A percentile compares a stretch with the other conserved stretches of the same genome.
Evolutionary conservation across 2,797 vertebrate genomes (phyloP).

Genomic region (Philypnodon macrostomus): DNA sequence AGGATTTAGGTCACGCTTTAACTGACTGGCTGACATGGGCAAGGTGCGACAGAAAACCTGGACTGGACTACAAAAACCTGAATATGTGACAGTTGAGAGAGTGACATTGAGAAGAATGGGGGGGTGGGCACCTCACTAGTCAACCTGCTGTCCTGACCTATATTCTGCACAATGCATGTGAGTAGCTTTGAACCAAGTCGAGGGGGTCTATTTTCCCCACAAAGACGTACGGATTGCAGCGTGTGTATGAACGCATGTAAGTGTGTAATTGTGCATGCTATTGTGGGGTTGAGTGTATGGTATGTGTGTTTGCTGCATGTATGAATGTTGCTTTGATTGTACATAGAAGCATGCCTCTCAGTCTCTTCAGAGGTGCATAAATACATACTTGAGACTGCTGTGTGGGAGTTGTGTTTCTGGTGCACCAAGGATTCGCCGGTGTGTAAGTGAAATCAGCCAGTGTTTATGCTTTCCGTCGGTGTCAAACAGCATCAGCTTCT

Average conservation of each 20-base stretch:
- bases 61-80: conserved; percentile 59
- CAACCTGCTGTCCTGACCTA: conserved; percentile 69
- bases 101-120: conserved; percentile 24
- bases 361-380: conserved; percentile 33
- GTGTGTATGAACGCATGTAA: conserved; percentile 23
- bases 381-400: conserved; percentile 23
- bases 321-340: conserved; percentile 32
- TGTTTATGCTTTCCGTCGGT: conserved; percentile 68
- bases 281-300: too few species aligned
- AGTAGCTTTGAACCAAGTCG: conserved; percentile 5
- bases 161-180: conserved; percentile 46
- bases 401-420: conserved; percentile 36
- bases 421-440: conserved; percentile 18
- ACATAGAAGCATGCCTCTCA: conserved; percentile 18
- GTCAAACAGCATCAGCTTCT: conserved; percentile 40
- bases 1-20: conserved; percentile 83
- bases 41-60: conserved; percentile 70
- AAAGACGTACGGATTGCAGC: conserved; percentile 13
- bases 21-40: conserved; percentile 74
- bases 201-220: conserved; percentile 16
- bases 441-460: conserved; percentile 60
- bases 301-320: conserved; percentile 12
- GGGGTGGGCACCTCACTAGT: conserved; percentile 39
- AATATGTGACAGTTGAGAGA: conserved; percentile 49
- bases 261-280: conserved; percentile 37